phyloP scores from a whole-genome alignment of 1,140 invertebrate genomes.

The Saccostrea echinata region DNA sequence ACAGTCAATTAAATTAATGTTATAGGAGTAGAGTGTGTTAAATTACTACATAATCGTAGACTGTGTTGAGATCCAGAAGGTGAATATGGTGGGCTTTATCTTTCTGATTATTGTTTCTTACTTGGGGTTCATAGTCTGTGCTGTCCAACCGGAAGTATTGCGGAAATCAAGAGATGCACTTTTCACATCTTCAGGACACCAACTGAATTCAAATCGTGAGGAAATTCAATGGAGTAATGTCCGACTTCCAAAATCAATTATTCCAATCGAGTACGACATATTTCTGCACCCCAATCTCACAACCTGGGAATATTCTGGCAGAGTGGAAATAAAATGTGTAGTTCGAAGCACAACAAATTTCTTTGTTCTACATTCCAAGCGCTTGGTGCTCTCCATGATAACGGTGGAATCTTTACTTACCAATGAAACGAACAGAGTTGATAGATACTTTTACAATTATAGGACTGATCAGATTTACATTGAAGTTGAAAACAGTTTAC shows the following conservation, averaged over 20 bases:
- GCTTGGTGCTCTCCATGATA: conserved; percentile 92
- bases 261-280: conserved; percentile 92
- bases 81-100: too few species aligned
- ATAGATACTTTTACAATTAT: conserved; percentile 89
- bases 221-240: conserved; percentile 94
- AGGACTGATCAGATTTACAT: conserved; percentile 92
- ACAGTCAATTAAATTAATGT: too few species aligned
- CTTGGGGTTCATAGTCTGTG: too few species aligned
- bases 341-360: conserved; percentile 92
- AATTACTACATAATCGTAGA: too few species aligned
- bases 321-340: conserved; percentile 80
- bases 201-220: conserved; percentile 79
- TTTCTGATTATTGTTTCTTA: too few species aligned
- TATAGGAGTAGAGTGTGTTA: too few species aligned
- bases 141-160: background rate
- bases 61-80: too few species aligned
- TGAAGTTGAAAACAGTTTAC: conserved; percentile 82
- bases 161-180: background rate
- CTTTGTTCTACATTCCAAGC: conserved; percentile 94
- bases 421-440: conserved; percentile 53
- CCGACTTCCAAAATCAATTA: conserved; percentile 87
- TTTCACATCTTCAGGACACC: background rate
- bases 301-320: conserved; percentile 83
- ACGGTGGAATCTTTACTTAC: background rate
- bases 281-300: conserved; percentile 96